Percentiles rank a stretch among this genome's conserved stretches.
Evolutionary conservation across 2,113 vertebrate genomes (phyloP).

Genomic region (Phoxinus phoxinus): DNA sequence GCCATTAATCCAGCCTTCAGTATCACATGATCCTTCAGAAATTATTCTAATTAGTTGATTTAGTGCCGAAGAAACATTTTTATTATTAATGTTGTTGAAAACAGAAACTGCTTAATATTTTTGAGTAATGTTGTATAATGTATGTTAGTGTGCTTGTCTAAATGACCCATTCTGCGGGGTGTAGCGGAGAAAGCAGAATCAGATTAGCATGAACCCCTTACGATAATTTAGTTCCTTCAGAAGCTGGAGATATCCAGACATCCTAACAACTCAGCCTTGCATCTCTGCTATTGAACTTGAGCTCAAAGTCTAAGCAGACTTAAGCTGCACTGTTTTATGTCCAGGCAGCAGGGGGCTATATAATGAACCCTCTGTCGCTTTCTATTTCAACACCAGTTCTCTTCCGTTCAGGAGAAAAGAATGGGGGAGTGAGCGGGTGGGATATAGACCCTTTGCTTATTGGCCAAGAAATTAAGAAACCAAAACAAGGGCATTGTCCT

Average conservation of each 20-base stretch:
- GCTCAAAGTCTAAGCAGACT: slow-evolving; percentile 5
- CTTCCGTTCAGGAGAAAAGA: not conserved
- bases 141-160: not conserved
- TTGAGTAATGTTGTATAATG: no score
- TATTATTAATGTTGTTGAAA: no score
- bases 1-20: no score
- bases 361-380: slow-evolving; percentile 36
- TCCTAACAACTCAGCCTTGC: slow-evolving; percentile 14
- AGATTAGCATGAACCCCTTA: slow-evolving; percentile 30
- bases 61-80: no score
- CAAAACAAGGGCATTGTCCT: not conserved
- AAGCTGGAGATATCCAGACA: slow-evolving; percentile 6
- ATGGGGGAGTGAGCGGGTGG: not conserved
- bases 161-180: slow-evolving; percentile 8
- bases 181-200: slow-evolving; percentile 4
- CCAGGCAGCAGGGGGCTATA: slow-evolving; percentile 29
- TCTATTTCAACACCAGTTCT: slow-evolving; percentile 51
- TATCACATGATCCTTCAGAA: no score
- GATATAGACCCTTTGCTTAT: not conserved
- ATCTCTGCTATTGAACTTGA: slow-evolving; percentile 35
- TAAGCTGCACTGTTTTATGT: slow-evolving; percentile 44
- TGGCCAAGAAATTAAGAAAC: slow-evolving; percentile 4
- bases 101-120: no score
- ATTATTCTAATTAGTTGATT: no score
- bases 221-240: slow-evolving; percentile 44